These are phyloP conservation scores for Nomada hirtipes DNA, from an alignment of 2,888 invertebrate genomes.

Conservation along the genomic window DNA sequence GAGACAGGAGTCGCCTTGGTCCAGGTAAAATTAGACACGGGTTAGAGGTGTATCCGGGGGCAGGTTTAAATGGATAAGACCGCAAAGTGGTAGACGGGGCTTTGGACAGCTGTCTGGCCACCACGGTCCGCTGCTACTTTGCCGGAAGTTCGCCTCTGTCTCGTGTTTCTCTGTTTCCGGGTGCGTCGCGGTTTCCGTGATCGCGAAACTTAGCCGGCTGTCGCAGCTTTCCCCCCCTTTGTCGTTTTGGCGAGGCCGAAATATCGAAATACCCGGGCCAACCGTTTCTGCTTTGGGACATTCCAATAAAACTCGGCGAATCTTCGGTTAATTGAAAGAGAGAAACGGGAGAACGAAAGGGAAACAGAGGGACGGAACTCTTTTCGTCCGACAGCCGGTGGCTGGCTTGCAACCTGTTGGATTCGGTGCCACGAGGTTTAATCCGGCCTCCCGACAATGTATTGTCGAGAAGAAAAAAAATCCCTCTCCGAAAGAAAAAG, in stretches of 20 bases:
- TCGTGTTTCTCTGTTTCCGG: slow-evolving; percentile 7
- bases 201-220: not conserved
- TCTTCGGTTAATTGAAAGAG: not conserved
- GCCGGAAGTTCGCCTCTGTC: slow-evolving; percentile 50
- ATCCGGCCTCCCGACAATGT: not conserved
- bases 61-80: slow-evolving; percentile 39
- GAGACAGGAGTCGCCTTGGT: slow-evolving; percentile 21
- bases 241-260: no score
- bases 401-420: slow-evolving; percentile 77
- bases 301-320: no score
- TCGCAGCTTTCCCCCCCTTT: not conserved
- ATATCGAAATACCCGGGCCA: no score
- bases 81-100: slow-evolving; percentile 32
- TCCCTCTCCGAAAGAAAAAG: no score
- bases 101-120: slow-evolving; percentile 40
- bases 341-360: slow-evolving; percentile 1
- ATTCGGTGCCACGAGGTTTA: slow-evolving; percentile 43
- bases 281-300: no score
- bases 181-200: not conserved
- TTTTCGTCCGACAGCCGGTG: slow-evolving; percentile 57
- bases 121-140: slow-evolving; percentile 60
- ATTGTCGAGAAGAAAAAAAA: not conserved
- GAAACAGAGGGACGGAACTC: slow-evolving; percentile 60
- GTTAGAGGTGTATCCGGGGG: not conserved
- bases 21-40: slow-evolving; percentile 25